A percentile compares a stretch with the other conserved stretches of the same genome.
Conservation (phyloP, 2,113 vertebrate genomes). For the Proterorhinus semilunaris region DNA sequence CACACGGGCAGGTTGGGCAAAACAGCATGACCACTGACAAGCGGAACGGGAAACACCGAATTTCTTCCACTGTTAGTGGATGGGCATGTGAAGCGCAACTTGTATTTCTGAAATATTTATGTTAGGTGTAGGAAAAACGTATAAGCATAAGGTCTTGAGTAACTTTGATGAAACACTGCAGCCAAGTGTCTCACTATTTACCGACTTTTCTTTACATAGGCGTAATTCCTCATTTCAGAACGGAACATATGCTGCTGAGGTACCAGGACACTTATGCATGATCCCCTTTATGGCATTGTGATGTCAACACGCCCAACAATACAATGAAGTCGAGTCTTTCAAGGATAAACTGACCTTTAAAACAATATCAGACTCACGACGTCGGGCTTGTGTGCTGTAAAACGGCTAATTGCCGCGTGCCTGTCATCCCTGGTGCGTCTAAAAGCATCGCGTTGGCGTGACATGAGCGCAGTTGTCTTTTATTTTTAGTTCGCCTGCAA, state of each 20-base stretch:
- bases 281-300: too few species aligned
- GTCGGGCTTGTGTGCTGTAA: not conserved
- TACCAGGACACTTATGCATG: too few species aligned
- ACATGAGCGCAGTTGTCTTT: conserved; percentile 40
- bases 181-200: too few species aligned
- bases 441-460: conserved; percentile 18
- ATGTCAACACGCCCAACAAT: too few species aligned
- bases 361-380: not conserved
- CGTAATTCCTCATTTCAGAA: too few species aligned
- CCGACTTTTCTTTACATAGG: too few species aligned
- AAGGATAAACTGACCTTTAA: too few species aligned
- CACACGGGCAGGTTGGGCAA: not conserved
- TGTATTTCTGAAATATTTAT: too few species aligned
- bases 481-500: conserved; percentile 39
- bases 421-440: conserved; percentile 19
- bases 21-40: not conserved
- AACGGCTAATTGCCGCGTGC: not conserved
- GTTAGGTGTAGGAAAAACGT: not conserved
- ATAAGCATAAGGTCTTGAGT: not conserved
- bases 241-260: too few species aligned
- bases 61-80: not conserved
- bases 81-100: not conserved
- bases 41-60: not conserved
- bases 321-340: too few species aligned
- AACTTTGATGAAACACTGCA: not conserved